Base-by-base conservation (phyloP, 1,140 invertebrate genomes). In the Pollicipes pollicipes region DNA sequence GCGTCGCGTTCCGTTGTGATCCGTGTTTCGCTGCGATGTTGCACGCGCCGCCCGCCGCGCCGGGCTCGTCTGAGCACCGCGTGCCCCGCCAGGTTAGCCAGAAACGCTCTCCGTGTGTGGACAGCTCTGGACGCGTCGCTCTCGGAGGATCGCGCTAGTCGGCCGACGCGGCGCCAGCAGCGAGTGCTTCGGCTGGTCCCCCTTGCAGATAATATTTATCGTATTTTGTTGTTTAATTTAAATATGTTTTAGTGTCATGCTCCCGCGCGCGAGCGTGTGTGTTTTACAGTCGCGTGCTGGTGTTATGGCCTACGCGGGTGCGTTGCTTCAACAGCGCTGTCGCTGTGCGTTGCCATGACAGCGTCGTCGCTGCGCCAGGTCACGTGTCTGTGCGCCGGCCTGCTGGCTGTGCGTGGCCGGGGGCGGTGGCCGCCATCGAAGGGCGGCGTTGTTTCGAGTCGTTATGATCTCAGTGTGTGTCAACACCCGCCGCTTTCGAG, bases 21-120 rank as follows among this genome's bases (percentile, higher is more conserved):
- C n/a, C n/a, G n/a, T n/a, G n/a, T n/a, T n/a, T n/a, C n/a, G n/a
- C n/a, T n/a, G n/a, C n/a, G n/a, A n/a, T 17, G 31, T 73, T 66
- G 70, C 70, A 0, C 30, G 70, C 30, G 28, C 70, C 31, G 58
- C 68, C 37, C 67, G 70, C 63, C 70, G 71, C 31, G 70, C 70
- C 3, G 72, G 71, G 31, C 72, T 71, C 30, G 71, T 70, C 63
- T 66, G 64, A 21, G 35, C 70, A 10, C 58, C 72, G 4, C 68
- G 71, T 24, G 63, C 64, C 64, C 17, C 64, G 24, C 70, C 70
- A 30, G 69, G 70, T 66, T n/a, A 66, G n/a, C 17, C 35, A 31
- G 69, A 69, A 2, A 28, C 29, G 31, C 58, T 71, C 13, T 8
- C 35, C 35, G 35, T 35, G 45, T 58, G 45, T 21, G 13, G 35